Evolutionary conservation across 2,113 vertebrate species (phyloP), one percentile per base, ranked within the genome.

Genomic region (Passer domesticus): DNA sequence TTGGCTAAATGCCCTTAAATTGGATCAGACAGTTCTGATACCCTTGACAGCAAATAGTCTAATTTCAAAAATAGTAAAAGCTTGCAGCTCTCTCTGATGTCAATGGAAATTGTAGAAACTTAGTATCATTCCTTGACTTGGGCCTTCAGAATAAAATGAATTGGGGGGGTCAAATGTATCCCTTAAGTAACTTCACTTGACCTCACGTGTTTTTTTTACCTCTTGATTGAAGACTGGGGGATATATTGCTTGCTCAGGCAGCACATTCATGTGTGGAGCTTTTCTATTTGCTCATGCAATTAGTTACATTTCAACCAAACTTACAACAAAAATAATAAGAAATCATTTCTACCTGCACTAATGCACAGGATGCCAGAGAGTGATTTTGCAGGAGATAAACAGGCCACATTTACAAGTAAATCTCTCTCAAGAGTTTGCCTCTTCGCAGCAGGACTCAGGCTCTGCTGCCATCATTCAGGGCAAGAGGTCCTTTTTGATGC

Each of bases 261-360:
- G 75, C 78, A 82, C 64, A 91, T 85, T 76, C 87, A 78, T 28
- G 25, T 64, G 46, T 83, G 56, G 46, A 77, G 92, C 70, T 91
- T 72, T 93, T 88, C 74, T 95, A 88, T 22, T 63, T 91, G 67
- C 39, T 77, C 15, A 3, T 82, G 93, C 89, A 97, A 96, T 97
- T 95, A 97, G 76, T 88, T 60, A 96, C 31, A 97, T 96, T 96
- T 87, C 83, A 96, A 94, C 96, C 94, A 97, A 97, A 97, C 67
- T 83, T 94, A 87, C 28, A 92, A 91, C 84, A 94, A 97, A 97
- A 98, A 96, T 88, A 95, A 94, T 91, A 97, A 95, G 92, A 73
- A 97, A 95, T 95, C 47, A 94, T 95, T 96, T 97, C 77, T 93
- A 96, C 80, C 87, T 97, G 73, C 7, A 43, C 52, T 81, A n/a